phyloP scores from a whole-genome alignment of 2,113 vertebrate genomes.

The Neotragus moschatus region DNA sequence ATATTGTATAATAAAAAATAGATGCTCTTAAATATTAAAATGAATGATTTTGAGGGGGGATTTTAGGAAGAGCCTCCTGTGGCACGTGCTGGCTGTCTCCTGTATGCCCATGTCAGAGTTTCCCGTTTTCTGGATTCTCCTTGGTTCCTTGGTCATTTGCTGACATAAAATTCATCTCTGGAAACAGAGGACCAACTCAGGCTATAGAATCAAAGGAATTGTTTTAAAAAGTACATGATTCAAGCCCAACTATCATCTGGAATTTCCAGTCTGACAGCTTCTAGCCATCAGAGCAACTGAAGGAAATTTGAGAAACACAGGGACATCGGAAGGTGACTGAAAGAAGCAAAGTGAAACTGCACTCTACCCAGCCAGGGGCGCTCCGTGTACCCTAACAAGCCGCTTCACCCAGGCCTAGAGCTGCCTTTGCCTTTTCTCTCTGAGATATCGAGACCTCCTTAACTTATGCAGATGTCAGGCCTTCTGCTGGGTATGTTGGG shows the following conservation, averaged over 20 bases:
- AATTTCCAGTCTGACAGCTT: conserved; percentile 3
- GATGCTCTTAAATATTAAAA: background rate
- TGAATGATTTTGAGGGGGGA: background rate
- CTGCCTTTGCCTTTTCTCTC: background rate
- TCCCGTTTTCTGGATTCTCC: background rate
- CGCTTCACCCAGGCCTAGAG: background rate
- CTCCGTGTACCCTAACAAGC: background rate
- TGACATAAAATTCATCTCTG: background rate
- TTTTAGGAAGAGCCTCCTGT: background rate
- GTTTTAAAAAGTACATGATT: conserved; percentile 16
- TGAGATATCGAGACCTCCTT: background rate
- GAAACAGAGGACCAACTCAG: background rate
- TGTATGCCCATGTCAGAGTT: background rate
- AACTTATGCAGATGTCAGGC: background rate
- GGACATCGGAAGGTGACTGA: background rate
- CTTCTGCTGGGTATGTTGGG: background rate
- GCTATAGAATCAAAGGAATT: background rate
- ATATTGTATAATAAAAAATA: background rate
- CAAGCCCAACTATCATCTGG: background rate
- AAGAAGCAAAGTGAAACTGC: background rate
- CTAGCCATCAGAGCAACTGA: background rate
- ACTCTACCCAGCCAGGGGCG: background rate
- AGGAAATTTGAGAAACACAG: background rate
- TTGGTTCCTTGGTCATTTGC: background rate
- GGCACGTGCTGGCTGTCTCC: background rate